These are phyloP conservation scores for Tenualosa ilisha DNA, from an alignment of 2,797 vertebrate species.

Conservation along the genomic window DNA sequence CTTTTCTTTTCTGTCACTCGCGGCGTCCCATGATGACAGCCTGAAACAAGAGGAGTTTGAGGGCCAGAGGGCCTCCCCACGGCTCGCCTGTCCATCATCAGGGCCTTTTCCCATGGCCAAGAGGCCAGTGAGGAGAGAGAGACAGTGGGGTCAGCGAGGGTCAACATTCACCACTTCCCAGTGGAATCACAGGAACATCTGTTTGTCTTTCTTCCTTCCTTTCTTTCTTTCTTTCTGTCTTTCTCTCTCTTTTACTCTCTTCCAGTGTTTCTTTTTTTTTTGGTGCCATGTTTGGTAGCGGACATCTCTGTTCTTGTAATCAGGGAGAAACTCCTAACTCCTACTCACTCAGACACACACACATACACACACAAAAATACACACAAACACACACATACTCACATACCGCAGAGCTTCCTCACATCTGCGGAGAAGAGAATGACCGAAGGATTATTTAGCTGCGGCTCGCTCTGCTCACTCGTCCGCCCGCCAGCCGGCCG, in stretches of 20 bases:
- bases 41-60: too few relatives aligned
- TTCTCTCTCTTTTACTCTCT: neutral
- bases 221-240: constrained; percentile 1
- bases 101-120: neutral
- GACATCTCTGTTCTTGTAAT: constrained; percentile 15
- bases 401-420: neutral
- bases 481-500: too few relatives aligned
- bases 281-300: neutral
- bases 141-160: neutral
- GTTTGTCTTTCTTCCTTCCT: constrained; percentile 10
- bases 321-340: neutral
- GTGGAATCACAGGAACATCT: neutral
- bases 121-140: neutral
- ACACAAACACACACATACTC: neutral
- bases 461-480: neutral
- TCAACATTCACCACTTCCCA: neutral
- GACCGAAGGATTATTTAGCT: neutral
- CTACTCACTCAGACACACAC: neutral
- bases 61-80: too few relatives aligned
- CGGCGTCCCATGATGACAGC: too few relatives aligned
- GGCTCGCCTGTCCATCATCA: neutral
- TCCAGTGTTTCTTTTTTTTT: neutral
- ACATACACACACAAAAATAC: constrained; percentile 1
- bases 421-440: neutral
- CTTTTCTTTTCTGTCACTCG: too few relatives aligned